A percentile compares a stretch with the other conserved stretches of the same genome.
Conservation (phyloP, 2,113 vertebrate genomes). For the Perca fluviatilis region DNA sequence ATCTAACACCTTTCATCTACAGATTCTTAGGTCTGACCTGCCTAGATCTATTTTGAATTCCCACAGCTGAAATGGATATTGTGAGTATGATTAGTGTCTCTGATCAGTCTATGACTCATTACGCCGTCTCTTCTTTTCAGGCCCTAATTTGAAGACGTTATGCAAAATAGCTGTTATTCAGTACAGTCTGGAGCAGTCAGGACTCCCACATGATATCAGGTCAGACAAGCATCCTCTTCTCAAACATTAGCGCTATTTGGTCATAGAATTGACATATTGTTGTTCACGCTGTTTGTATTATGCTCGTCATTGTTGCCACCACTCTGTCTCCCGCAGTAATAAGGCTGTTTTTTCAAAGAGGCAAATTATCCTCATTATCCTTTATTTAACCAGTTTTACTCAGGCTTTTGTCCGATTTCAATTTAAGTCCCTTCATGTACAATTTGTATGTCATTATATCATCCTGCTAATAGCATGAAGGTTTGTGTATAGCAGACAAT, state of each 20-base stretch:
- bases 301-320: slow-evolving; percentile 34
- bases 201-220: slow-evolving; percentile 98
- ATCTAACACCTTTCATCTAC: slow-evolving; percentile 22
- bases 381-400: slow-evolving; percentile 45
- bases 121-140: slow-evolving; percentile 79
- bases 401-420: slow-evolving; percentile 38
- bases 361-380: slow-evolving; percentile 63
- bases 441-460: slow-evolving; percentile 15
- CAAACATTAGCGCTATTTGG: slow-evolving; percentile 34
- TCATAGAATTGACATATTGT: slow-evolving; percentile 46
- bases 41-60: slow-evolving; percentile 41
- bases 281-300: slow-evolving; percentile 43
- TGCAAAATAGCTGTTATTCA: slow-evolving; percentile 99
- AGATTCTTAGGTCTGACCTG: slow-evolving; percentile 26
- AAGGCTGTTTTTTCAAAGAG: slow-evolving; percentile 44
- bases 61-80: slow-evolving; percentile 54
- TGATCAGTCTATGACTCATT: slow-evolving; percentile 54
- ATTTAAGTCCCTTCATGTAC: background rate
- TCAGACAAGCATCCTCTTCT: slow-evolving; percentile 73
- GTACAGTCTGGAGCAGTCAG: slow-evolving; percentile 97
- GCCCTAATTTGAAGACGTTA: slow-evolving; percentile 97
- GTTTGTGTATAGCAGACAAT: slow-evolving; percentile 6
- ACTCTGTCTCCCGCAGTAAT: slow-evolving; percentile 28
- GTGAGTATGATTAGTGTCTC: slow-evolving; percentile 26
- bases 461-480: slow-evolving; percentile 19